phyloP scores from a whole-genome alignment of 2,888 invertebrate genomes.

The Philonicus albiceps region DNA sequence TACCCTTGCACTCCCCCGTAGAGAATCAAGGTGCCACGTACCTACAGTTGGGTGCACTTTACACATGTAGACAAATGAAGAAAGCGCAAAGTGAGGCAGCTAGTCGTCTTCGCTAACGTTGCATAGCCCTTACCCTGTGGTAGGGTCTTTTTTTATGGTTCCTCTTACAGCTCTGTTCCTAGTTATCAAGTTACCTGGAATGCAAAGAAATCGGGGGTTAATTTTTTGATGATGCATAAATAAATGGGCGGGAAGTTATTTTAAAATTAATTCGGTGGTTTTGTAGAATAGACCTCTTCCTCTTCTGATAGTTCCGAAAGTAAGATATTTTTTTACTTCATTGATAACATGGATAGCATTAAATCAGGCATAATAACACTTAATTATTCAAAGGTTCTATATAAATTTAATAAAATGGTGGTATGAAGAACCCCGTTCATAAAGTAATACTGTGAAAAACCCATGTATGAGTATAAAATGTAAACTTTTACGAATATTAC shows the following conservation, averaged over 20 bases:
- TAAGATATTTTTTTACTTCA: no score
- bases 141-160: neutral
- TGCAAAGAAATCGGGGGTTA: neutral
- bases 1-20: slow-evolving; percentile 71
- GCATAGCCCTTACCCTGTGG: neutral
- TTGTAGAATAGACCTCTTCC: no score
- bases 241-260: neutral
- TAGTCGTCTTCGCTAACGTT: neutral
- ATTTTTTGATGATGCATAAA: slow-evolving; percentile 19
- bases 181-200: neutral
- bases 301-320: no score
- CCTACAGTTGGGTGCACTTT: slow-evolving; percentile 24
- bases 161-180: neutral
- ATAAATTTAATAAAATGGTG: no score
- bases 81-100: slow-evolving; percentile 19
- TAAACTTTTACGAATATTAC: no score
- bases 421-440: no score
- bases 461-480: no score
- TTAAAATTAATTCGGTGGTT: neutral
- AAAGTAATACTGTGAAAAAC: no score
- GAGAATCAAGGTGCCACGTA: slow-evolving; percentile 45
- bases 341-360: no score
- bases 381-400: no score
- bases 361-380: no score
- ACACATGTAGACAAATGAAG: slow-evolving; percentile 40